Conservation (phyloP, 2,797 vertebrate genomes). For the Poeciliopsis infans region DNA sequence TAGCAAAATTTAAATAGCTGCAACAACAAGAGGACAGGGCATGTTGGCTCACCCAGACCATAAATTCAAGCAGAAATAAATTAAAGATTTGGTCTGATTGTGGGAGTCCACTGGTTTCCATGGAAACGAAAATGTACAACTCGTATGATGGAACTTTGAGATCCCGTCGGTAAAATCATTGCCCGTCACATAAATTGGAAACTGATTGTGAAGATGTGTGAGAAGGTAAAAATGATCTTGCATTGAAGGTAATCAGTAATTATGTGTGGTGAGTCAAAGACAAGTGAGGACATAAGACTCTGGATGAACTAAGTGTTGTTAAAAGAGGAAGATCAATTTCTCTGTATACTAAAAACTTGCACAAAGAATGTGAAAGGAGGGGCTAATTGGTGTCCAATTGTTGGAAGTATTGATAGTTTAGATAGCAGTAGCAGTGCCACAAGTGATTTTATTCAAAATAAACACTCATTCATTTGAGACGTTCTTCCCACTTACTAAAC, state of each 20-base stretch:
- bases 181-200: neutral
- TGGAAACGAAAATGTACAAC: neutral
- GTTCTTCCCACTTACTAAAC: neutral
- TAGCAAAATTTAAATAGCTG: slow-evolving; percentile 35
- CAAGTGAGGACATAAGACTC: neutral
- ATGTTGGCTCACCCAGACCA: slow-evolving; percentile 38
- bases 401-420: neutral
- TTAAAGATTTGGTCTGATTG: neutral
- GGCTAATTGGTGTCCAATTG: neutral
- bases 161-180: neutral
- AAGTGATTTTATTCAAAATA: neutral
- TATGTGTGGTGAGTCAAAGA: neutral
- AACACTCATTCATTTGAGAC: neutral
- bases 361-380: neutral
- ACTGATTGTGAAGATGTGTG: neutral
- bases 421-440: neutral
- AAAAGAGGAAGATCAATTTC: neutral
- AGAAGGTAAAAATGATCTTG: neutral
- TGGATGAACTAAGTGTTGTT: neutral
- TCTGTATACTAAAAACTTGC: neutral
- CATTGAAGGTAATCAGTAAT: neutral
- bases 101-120: neutral
- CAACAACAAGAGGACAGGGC: slow-evolving; percentile 25
- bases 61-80: neutral
- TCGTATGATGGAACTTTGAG: neutral